Evolutionary conservation across 2,113 vertebrate genomes (phyloP).

Genomic region (Caranx ignobilis): DNA sequence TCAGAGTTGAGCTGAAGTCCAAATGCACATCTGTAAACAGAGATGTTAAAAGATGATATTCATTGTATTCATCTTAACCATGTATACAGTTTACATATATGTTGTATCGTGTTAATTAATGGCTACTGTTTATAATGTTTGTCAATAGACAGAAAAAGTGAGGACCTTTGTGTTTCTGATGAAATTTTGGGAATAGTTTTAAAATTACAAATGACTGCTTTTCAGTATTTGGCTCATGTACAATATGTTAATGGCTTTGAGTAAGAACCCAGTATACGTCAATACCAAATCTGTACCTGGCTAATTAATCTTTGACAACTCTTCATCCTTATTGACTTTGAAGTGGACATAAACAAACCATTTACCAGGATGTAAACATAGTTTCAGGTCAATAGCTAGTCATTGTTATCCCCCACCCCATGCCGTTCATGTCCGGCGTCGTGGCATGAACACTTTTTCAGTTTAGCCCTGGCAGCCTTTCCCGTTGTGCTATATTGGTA

Average conservation of each 20-base stretch:
- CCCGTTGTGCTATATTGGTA: conserved; percentile 65
- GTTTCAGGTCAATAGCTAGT: conserved; percentile 29
- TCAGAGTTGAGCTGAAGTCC: background rate
- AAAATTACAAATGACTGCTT: background rate
- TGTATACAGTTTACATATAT: no score
- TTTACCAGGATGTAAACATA: conserved; percentile 57
- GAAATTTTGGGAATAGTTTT: background rate
- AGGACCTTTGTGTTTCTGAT: background rate
- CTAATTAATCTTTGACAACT: background rate
- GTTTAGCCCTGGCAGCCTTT: conserved; percentile 20
- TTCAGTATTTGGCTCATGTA: background rate
- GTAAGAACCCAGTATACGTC: background rate
- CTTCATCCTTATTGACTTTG: background rate
- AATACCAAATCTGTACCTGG: background rate
- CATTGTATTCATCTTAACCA: background rate
- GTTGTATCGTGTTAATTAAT: background rate
- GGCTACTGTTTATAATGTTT: background rate
- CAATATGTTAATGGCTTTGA: accelerated
- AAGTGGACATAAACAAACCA: conserved; percentile 10
- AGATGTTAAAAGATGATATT: background rate
- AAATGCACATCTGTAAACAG: background rate
- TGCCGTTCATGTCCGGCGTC: conserved; percentile 20
- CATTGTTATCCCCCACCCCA: conserved; percentile 18
- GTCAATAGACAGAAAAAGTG: background rate
- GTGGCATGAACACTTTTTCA: conserved; percentile 7